phyloP scores from a whole-genome alignment of 2,888 invertebrate species.

The Ametastegia equiseti region DNA sequence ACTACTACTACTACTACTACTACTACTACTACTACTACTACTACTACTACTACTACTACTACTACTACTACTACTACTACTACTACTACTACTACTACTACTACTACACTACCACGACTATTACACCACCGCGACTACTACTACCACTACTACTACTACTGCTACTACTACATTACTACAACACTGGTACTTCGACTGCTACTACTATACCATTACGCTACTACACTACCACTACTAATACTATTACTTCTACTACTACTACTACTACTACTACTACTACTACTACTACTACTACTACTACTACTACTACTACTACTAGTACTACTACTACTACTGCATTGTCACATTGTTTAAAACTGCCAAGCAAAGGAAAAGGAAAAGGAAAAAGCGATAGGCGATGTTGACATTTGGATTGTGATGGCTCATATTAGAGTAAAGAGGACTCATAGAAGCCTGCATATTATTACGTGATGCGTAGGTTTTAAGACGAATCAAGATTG shows the following conservation, averaged over 20 bases:
- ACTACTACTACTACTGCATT: constrained; percentile 64
- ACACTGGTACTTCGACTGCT: constrained; percentile 62
- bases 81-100: constrained; percentile 46
- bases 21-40: constrained; percentile 67
- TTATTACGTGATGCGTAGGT: constrained; percentile 59
- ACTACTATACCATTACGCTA: constrained; percentile 61
- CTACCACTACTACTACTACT: constrained; percentile 45
- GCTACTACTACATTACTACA: constrained; percentile 46
- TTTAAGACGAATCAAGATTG: constrained; percentile 47
- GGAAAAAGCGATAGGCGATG: constrained; percentile 49
- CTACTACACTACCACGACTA: constrained; percentile 48
- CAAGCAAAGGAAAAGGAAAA: constrained; percentile 66
- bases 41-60: constrained; percentile 66
- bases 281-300: constrained; percentile 60
- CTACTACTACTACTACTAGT: constrained; percentile 64
- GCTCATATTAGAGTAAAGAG: constrained; percentile 51
- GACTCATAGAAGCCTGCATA: constrained; percentile 58
- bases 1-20: constrained; percentile 48
- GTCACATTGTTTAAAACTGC: constrained; percentile 76
- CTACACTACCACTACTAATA: constrained; percentile 50
- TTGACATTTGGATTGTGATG: constrained; percentile 54
- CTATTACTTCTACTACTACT: constrained; percentile 43
- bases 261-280: constrained; percentile 48
- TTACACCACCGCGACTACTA: constrained; percentile 48
- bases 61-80: constrained; percentile 58